Base-by-base conservation (phyloP, 2,797 vertebrate genomes). In the Gymnodraco acuticeps region DNA sequence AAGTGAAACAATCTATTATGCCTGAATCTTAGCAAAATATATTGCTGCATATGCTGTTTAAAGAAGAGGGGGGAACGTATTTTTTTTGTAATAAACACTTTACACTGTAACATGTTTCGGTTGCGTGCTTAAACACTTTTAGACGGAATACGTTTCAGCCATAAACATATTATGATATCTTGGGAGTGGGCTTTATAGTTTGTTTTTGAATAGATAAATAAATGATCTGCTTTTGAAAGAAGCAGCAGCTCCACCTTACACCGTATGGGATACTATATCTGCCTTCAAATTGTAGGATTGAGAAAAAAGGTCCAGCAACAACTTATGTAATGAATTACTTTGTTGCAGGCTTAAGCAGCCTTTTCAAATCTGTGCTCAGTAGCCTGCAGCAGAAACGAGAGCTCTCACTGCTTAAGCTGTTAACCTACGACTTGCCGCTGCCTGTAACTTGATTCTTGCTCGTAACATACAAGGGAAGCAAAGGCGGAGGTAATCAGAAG, bases 311-410 rank as follows among this genome's bases (percentile, higher is more conserved):
- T 78, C 59, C n/a, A 13, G 69, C 19, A 64, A 77, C 63, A 82
- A 78, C 75, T 87, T 46, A 78, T 0, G 33, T 77, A 63, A 78
- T 79, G 10, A 79, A 79, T 90, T 23, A 67, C 83, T 86, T 85
- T 87, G 66, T 77, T 75, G 55, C 59, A 66, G 79, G 76, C 64
- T 89, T 77, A 80, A 79, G 58, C 65, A 51, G 73, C 23, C 33
- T 67, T 85, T 82, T 87, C 71, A 86, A 65, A 70, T 59, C 31
- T 71, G 19, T 75, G 63, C 78, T 74, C 19, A 16, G 80, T 77
- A 69, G 81, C 73, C 86, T 77, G 63, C 64, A 78, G 85, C 73
- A 79, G 86, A 87, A 88, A 88, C 4, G 3, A 77, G 82, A 91
- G 79, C 77, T 64, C 59, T 66, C 14, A 4, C n/a, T 52, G 72